Conservation (phyloP, 37 sponge, comb jelly and placozoan genomes). For the Lycopodina hypogea region DNA sequence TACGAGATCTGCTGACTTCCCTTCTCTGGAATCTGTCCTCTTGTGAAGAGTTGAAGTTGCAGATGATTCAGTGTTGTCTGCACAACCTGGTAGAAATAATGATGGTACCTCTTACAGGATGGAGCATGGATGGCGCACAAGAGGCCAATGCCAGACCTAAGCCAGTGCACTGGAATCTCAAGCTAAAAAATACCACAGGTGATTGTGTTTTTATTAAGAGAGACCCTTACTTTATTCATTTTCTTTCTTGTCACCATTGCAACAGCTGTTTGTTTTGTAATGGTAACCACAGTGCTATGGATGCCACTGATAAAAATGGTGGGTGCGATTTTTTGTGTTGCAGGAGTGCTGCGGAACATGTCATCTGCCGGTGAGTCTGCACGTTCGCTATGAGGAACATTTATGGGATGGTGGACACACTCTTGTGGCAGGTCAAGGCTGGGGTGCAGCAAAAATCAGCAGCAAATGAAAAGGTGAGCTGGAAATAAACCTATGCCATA, state of each 20-base stretch:
- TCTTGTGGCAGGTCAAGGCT: conserved; percentile 72
- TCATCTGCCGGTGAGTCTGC: conserved; percentile 86
- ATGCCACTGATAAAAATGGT: background rate
- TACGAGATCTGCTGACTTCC: conserved; percentile 82
- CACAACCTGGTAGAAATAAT: conserved; percentile 53
- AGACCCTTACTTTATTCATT: too few relatives aligned
- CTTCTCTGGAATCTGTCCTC: conserved; percentile 95
- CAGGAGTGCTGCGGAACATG: conserved; percentile 70
- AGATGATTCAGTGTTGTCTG: conserved; percentile 48
- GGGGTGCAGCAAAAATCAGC: conserved; percentile 67
- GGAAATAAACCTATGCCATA: too few relatives aligned
- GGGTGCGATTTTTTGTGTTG: background rate
- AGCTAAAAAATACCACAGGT: conserved; percentile 70
- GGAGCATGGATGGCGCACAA: conserved; percentile 35
- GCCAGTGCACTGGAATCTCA: conserved; percentile 60
- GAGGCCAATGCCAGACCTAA: conserved; percentile 31
- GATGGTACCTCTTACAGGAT: conserved; percentile 60
- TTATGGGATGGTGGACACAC: conserved; percentile 73
- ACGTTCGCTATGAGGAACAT: conserved; percentile 48
- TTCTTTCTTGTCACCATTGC: background rate
- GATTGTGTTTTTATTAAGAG: background rate
- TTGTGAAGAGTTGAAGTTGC: conserved; percentile 75
- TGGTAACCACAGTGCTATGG: background rate
- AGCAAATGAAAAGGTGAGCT: conserved; percentile 74
- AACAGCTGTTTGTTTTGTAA: background rate